Conservation (phyloP, 2,888 invertebrate species). For the Notodromas monacha region DNA sequence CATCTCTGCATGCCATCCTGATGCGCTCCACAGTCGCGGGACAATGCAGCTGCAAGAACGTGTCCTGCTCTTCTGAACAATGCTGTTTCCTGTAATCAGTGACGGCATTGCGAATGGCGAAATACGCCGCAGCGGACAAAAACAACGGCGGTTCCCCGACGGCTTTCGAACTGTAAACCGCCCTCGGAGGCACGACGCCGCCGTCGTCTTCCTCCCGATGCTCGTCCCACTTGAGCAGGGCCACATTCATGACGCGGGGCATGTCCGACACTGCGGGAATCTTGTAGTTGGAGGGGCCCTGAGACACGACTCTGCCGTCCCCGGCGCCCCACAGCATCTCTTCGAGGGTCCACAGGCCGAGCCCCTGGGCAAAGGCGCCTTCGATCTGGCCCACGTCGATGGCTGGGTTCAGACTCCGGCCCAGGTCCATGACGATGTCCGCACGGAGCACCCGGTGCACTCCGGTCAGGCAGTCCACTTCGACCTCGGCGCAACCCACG, state of each 20-base stretch:
- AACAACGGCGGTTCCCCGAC: slow-evolving; percentile 85
- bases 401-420: slow-evolving; percentile 74
- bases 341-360: slow-evolving; percentile 64
- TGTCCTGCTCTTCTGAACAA: slow-evolving; percentile 23
- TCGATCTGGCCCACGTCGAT: slow-evolving; percentile 90
- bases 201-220: slow-evolving; percentile 75
- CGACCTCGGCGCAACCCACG: slow-evolving; percentile 52
- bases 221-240: slow-evolving; percentile 52
- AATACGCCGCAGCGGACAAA: slow-evolving; percentile 51
- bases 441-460: slow-evolving; percentile 35
- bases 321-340: slow-evolving; percentile 54
- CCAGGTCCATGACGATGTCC: slow-evolving; percentile 88
- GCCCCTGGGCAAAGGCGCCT: slow-evolving; percentile 76
- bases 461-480: slow-evolving; percentile 72
- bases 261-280: slow-evolving; percentile 72
- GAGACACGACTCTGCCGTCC: slow-evolving; percentile 37
- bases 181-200: slow-evolving; percentile 61
- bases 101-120: slow-evolving; percentile 63
- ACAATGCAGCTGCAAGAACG: slow-evolving; percentile 31
- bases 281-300: slow-evolving; percentile 77
- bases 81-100: slow-evolving; percentile 38
- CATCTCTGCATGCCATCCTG: slow-evolving; percentile 56
- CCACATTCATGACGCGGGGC: slow-evolving; percentile 66
- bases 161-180: slow-evolving; percentile 79
- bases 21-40: slow-evolving; percentile 67